Conservation (phyloP, 2,113 vertebrate species). For the Pluvialis apricaria region DNA sequence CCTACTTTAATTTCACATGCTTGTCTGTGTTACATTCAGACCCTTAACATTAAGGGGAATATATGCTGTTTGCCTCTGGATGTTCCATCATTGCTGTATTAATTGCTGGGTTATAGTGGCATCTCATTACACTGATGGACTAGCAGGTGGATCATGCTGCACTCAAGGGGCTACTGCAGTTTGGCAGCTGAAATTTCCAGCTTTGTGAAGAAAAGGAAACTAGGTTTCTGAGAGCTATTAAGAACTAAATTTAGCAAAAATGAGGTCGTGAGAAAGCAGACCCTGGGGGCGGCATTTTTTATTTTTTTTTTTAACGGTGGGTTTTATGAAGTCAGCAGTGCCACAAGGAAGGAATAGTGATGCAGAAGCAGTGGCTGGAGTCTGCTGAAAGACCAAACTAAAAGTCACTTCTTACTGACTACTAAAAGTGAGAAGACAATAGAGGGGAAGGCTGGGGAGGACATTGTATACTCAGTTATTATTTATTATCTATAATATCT, state of each 20-base stretch:
- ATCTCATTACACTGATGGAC: not conserved
- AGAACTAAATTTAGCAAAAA: not conserved
- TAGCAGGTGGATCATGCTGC: not conserved
- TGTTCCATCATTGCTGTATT: not conserved
- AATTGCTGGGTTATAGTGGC: not conserved
- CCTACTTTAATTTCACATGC: not conserved
- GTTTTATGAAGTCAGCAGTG: not conserved
- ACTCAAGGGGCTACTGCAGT: not conserved
- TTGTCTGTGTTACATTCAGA: not conserved
- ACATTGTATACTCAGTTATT: not conserved
- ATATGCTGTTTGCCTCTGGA: not conserved
- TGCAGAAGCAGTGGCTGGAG: not conserved
- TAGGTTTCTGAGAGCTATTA: not conserved
- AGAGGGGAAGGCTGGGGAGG: not conserved
- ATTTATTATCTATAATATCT: no score
- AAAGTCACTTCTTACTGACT: not conserved
- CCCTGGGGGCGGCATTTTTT: not conserved
- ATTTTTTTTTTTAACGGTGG: not conserved
- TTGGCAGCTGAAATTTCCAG: not conserved
- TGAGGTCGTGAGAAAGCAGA: not conserved
- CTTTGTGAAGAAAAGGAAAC: not conserved
- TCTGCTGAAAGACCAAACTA: not conserved
- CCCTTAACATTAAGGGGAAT: not conserved
- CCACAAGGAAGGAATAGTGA: not conserved
- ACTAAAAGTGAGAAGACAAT: not conserved